phyloP scores from a whole-genome alignment of 2,888 invertebrate species.

The Hypomecis atomaria region DNA sequence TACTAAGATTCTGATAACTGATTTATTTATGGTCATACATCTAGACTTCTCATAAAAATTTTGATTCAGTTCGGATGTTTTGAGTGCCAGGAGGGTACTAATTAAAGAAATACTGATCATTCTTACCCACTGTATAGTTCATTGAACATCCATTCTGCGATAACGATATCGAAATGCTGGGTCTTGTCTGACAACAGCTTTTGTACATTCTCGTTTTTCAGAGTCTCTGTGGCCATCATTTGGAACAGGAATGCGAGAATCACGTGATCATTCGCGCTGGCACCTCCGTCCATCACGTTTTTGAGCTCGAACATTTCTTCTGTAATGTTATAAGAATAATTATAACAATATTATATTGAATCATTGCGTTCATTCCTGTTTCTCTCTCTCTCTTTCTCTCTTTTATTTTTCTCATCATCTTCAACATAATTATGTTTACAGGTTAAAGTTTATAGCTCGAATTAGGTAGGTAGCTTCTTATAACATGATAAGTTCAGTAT shows the following conservation, averaged over 20 bases:
- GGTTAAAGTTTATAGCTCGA: no score
- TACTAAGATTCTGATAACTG: no score
- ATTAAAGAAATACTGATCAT: background rate
- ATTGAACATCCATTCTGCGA: conserved; percentile 58
- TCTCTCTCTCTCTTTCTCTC: background rate
- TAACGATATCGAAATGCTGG: conserved; percentile 56
- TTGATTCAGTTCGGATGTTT: no score
- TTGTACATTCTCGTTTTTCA: conserved; percentile 44
- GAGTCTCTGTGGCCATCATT: conserved; percentile 31
- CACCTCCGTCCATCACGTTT: conserved; percentile 40
- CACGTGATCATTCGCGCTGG: conserved; percentile 11
- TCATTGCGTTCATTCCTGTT: background rate
- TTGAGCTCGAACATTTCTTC: conserved; percentile 40
- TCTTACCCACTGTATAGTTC: conserved; percentile 55
- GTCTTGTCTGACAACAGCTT: conserved; percentile 50
- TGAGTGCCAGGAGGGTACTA: no score
- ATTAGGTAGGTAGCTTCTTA: no score
- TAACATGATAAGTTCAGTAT: no score
- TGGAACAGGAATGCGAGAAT: conserved; percentile 34
- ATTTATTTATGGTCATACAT: no score
- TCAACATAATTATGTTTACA: no score
- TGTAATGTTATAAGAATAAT: conserved; percentile 22
- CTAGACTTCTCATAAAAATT: no score
- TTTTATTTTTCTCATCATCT: no score
- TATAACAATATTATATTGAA: background rate